phyloP scores from a whole-genome alignment of 2,113 vertebrate species.

The Carassius auratus region DNA sequence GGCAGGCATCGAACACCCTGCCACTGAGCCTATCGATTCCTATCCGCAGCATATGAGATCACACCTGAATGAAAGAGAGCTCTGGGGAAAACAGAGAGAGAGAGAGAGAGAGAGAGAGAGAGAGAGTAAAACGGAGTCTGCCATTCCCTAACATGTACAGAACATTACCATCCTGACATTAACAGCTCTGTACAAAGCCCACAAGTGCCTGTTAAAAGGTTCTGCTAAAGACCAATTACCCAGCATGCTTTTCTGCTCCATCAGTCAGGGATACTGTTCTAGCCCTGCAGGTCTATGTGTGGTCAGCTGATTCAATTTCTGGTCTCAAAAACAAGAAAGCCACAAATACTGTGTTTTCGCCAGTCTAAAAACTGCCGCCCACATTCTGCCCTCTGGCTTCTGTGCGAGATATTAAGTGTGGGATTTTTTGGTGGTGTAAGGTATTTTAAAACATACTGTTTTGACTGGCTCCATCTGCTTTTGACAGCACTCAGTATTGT shows the following conservation, averaged over 20 bases:
- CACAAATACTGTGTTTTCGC: slow-evolving; percentile 9
- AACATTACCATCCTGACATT: slow-evolving; percentile 85
- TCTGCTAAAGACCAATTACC: slow-evolving; percentile 79
- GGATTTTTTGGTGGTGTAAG: not conserved
- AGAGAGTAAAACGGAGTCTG: not conserved
- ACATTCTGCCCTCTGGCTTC: slow-evolving; percentile 5
- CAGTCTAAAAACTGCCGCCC: not conserved
- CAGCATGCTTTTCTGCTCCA: slow-evolving; percentile 59
- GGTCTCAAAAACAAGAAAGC: slow-evolving; percentile 14
- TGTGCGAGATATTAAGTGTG: slow-evolving; percentile 3
- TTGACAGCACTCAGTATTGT: slow-evolving; percentile 33
- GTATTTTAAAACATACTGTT: slow-evolving; percentile 24
- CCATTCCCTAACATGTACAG: slow-evolving; percentile 45
- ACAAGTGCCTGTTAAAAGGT: slow-evolving; percentile 81
- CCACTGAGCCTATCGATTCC: slow-evolving; percentile 90
- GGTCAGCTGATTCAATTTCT: slow-evolving; percentile 51
- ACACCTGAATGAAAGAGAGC: slow-evolving; percentile 73
- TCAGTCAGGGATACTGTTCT: slow-evolving; percentile 40
- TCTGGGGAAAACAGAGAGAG: slow-evolving; percentile 57
- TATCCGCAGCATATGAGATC: slow-evolving; percentile 80
- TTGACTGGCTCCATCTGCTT: slow-evolving; percentile 20
- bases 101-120: slow-evolving; percentile 47
- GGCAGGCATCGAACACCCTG: slow-evolving; percentile 88
- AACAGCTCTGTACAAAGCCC: slow-evolving; percentile 87
- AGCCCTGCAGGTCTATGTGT: slow-evolving; percentile 46